These are phyloP conservation scores for Metalampra italica DNA, from an alignment of 2,888 invertebrate genomes.

Conservation along the genomic window DNA sequence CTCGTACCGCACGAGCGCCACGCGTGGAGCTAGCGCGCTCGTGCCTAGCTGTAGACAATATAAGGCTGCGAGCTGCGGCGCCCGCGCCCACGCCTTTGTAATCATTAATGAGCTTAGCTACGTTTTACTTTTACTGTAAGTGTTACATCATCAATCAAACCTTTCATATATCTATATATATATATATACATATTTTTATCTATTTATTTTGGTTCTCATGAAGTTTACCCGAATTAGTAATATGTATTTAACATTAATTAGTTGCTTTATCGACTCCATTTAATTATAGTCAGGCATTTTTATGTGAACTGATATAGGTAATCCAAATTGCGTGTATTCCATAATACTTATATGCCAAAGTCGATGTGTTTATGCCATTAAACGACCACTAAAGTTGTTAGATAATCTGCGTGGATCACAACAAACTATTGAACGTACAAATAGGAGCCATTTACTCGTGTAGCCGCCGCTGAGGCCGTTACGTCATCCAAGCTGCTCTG, in stretches of 20 bases:
- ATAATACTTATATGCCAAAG: constrained; percentile 73
- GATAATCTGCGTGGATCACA: constrained; percentile 63
- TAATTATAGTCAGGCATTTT: constrained; percentile 20
- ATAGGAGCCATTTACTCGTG: constrained; percentile 62
- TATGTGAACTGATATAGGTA: constrained; percentile 15
- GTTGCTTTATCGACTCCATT: constrained; percentile 37
- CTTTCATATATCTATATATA: constrained; percentile 68
- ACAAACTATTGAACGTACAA: constrained; percentile 71
- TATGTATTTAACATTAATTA: constrained; percentile 30
- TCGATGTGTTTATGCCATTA: constrained; percentile 69
- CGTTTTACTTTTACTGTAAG: constrained; percentile 76
- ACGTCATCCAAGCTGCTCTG: constrained; percentile 73
- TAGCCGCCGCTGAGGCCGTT: constrained; percentile 41
- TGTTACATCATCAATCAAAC: constrained; percentile 76
- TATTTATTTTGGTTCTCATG: constrained; percentile 72
- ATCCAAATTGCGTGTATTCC: constrained; percentile 33
- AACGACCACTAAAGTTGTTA: constrained; percentile 56
- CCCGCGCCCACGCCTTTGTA: constrained; percentile 68
- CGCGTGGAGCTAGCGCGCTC: no score
- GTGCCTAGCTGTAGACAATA: constrained; percentile 56
- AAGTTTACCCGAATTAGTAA: constrained; percentile 69
- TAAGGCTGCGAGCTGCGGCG: constrained; percentile 58
- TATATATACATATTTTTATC: constrained; percentile 74
- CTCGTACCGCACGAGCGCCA: no score
- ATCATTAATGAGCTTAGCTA: constrained; percentile 78